Evolutionary conservation across 2,888 invertebrate species (phyloP), one percentile per base, ranked within the genome.

Genomic region (Idaea aversata): DNA sequence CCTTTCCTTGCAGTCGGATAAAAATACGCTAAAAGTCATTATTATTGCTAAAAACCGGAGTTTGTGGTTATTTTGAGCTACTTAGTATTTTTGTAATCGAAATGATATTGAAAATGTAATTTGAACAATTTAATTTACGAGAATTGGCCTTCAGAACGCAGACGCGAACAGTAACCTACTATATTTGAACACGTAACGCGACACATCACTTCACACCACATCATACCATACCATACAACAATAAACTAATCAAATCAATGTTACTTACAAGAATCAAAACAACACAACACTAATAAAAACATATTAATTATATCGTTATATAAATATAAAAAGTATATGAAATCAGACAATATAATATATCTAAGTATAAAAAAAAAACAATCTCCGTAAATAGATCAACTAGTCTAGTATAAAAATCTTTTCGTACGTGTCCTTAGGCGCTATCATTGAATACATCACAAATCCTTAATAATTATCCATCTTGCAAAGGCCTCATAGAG

Each of bases 371-470:
- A 92, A 85, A n/a, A 89, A 87, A 93, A 93, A 93, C 93, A 93
- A 93, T 93, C 93, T 93, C 92, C 93, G 93, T 93, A 93, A 92
- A 92, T 93, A 93, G 91, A 90, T 92, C 88, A 91, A 90, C 92
- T 93, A 91, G 87, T 89, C 91, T 93, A 93, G 91, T 93, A 93
- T 93, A 93, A 93, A 93, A 93, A 91, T 90, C 90, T 91, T 93
- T 91, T 93, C 93, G 92, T 93, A 93, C 91, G 92, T 91, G 90
- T 93, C 92, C 91, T 92, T 92, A 93, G 92, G 93, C 93, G 92
- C 93, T 93, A 93, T 93, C 93, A 93, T 86, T 93, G 90, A 91
- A 91, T 91, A 92, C 93, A 93, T 93, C 93, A 93, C 93, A 93
- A 91, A 89, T 89, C 91, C 90, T 93, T 93, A 91, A 88, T 88